Evolutionary conservation across 2,797 vertebrate genomes (phyloP).

Genomic region (Fistularia commersonii): DNA sequence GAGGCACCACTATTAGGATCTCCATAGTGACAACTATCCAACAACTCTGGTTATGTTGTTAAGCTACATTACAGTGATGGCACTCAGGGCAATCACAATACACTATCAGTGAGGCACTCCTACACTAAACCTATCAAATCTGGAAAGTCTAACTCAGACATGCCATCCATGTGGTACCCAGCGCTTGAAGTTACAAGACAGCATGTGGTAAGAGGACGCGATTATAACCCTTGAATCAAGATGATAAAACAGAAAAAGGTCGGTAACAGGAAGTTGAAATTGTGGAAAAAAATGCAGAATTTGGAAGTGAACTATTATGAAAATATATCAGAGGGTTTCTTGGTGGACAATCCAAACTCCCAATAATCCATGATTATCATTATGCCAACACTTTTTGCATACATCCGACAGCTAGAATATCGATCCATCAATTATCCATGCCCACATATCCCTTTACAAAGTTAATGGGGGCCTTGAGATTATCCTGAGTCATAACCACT

Average conservation of each 20-base stretch:
- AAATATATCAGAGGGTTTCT: not conserved
- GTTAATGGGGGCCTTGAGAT: too few relatives aligned
- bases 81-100: slow-evolving; percentile 49
- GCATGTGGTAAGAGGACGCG: too few relatives aligned
- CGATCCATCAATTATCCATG: not conserved
- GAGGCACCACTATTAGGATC: slow-evolving; percentile 28
- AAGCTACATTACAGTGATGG: slow-evolving; percentile 44
- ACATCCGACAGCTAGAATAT: not conserved
- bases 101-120: slow-evolving; percentile 42
- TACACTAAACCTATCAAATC: slow-evolving; percentile 18
- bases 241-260: too few relatives aligned
- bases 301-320: not conserved
- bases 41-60: slow-evolving; percentile 32
- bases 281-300: not conserved
- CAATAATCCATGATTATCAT: too few relatives aligned
- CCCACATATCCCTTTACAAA: not conserved
- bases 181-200: slow-evolving; percentile 1
- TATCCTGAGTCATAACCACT: not conserved
- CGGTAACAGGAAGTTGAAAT: too few relatives aligned
- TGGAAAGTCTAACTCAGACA: slow-evolving; percentile 11
- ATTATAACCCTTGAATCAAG: too few relatives aligned
- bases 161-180: not conserved
- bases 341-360: too few relatives aligned
- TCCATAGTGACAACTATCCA: slow-evolving; percentile 34
- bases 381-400: too few relatives aligned